These are phyloP conservation scores for Argyrosomus regius DNA, from an alignment of 2,797 vertebrate genomes.

Conservation along the genomic window DNA sequence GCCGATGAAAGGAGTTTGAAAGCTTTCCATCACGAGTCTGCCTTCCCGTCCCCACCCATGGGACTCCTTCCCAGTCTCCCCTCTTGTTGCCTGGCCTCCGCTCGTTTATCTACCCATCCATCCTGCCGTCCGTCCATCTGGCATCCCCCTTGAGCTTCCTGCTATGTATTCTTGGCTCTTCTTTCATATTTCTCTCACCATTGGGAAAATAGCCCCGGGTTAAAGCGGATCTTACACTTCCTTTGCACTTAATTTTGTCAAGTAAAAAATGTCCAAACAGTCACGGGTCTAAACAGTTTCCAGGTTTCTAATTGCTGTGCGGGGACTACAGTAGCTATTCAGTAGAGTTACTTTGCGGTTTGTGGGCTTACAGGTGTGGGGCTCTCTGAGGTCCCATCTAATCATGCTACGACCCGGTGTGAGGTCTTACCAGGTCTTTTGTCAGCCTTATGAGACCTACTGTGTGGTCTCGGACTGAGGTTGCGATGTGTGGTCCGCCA, in stretches of 20 bases:
- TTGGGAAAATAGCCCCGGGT: constrained; percentile 54
- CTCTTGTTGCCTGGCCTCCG: constrained; percentile 65
- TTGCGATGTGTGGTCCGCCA: constrained; percentile 76
- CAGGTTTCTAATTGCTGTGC: constrained; percentile 53
- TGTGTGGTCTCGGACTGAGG: constrained; percentile 77
- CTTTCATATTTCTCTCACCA: constrained; percentile 48
- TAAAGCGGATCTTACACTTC: constrained; percentile 64
- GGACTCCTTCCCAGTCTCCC: constrained; percentile 77
- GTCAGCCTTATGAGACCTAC: constrained; percentile 69
- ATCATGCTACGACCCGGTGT: constrained; percentile 58
- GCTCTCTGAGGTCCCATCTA: constrained; percentile 64
- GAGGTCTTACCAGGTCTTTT: constrained; percentile 79
- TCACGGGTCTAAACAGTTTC: constrained; percentile 54
- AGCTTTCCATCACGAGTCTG: constrained; percentile 80
- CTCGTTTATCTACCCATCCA: constrained; percentile 73
- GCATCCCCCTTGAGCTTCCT: constrained; percentile 66
- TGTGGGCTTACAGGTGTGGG: constrained; percentile 65
- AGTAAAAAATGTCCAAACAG: constrained; percentile 54
- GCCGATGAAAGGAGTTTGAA: constrained; percentile 84
- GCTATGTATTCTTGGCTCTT: constrained; percentile 70
- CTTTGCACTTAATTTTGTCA: constrained; percentile 68
- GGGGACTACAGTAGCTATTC: constrained; percentile 55
- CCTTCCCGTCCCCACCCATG: constrained; percentile 77
- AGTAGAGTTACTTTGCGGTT: constrained; percentile 59
- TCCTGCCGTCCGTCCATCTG: constrained; percentile 71